Evolutionary conservation across 2,797 vertebrate genomes (phyloP).

Genomic region (Coccyzus lansbergi): DNA sequence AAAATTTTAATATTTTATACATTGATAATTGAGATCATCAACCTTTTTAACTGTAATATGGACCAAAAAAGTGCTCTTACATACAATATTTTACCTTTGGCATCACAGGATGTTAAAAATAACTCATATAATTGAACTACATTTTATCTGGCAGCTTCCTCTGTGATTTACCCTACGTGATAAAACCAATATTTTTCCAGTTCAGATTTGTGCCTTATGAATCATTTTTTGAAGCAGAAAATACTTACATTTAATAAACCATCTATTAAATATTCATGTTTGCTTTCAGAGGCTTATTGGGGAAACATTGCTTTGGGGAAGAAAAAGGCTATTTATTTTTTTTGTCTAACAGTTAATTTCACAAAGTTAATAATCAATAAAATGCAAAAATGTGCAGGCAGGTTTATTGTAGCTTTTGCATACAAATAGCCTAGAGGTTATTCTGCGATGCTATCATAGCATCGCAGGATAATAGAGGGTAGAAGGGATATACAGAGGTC

Average conservation of each 20-base stretch:
- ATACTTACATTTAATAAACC: slow-evolving; percentile 23
- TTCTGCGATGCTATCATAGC: not conserved
- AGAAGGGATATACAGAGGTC: not conserved
- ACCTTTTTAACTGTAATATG: not conserved
- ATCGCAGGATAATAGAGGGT: not conserved
- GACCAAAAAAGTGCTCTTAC: not conserved
- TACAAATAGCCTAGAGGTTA: not conserved
- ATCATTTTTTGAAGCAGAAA: not conserved
- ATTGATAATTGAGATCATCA: not conserved
- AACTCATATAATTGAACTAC: not conserved
- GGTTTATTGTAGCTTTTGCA: not conserved
- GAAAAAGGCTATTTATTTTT: slow-evolving; percentile 25
- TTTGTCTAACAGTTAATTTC: slow-evolving; percentile 13
- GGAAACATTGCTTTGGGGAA: slow-evolving; percentile 8
- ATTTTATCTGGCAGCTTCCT: not conserved
- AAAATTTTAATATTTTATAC: not conserved
- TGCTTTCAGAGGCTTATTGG: not conserved
- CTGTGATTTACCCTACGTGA: not conserved
- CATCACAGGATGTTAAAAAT: not conserved
- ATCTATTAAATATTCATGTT: slow-evolving; percentile 26
- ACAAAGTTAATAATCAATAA: slow-evolving; percentile 12
- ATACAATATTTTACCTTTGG: not conserved
- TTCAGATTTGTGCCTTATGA: not conserved
- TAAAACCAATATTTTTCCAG: not conserved
- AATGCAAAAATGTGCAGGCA: not conserved